Evolutionary conservation across 2,113 vertebrate genomes (phyloP).

Genomic region (Actenoides hombroni): DNA sequence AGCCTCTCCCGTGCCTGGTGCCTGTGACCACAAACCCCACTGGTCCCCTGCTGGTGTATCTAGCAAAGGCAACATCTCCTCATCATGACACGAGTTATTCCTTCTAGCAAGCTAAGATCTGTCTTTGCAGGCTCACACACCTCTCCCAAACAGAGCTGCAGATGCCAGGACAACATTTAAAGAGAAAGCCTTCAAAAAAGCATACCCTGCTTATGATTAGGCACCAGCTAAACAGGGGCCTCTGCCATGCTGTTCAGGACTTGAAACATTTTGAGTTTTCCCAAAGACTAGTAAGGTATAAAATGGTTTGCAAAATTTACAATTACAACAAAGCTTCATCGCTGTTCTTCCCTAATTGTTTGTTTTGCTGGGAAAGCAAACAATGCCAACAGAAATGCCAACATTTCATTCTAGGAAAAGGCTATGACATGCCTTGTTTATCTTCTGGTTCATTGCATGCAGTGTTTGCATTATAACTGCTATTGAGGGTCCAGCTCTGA

Average conservation of each 20-base stretch:
- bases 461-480: neutral
- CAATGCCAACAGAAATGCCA: neutral
- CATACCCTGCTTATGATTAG: too few relatives aligned
- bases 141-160: neutral
- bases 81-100: fast-evolving
- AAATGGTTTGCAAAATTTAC: neutral
- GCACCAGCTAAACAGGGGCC: neutral
- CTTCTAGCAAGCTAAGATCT: neutral
- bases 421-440: neutral
- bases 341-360: neutral
- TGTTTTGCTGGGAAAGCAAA: neutral
- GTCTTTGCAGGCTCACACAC: neutral
- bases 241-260: neutral
- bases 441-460: neutral
- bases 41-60: neutral
- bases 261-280: neutral
- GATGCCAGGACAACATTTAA: neutral
- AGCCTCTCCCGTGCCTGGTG: too few relatives aligned
- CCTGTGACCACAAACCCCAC: neutral
- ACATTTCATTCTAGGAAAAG: neutral
- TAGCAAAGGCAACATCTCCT: fast-evolving
- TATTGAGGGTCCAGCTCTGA: neutral
- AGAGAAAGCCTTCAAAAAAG: neutral
- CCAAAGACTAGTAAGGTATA: neutral
- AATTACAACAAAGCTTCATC: neutral